phyloP scores from a whole-genome alignment of 2,113 vertebrate species.

The Ptilorrhoa leucosticta region DNA sequence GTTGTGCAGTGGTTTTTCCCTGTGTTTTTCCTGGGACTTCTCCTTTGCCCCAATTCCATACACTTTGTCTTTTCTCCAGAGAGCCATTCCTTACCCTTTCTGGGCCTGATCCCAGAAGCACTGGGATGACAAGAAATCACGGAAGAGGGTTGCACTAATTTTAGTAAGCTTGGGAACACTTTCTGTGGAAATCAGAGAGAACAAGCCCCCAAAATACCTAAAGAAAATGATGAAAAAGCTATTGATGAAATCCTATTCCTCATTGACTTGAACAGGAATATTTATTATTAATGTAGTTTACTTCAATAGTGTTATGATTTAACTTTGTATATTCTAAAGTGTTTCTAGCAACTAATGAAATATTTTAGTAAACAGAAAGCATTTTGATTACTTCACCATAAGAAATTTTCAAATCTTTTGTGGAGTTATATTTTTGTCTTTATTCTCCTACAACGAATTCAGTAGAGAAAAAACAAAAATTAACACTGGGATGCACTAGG shows the following conservation, averaged over 20 bases:
- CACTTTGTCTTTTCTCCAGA: not conserved
- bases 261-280: not conserved
- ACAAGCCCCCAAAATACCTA: not conserved
- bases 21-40: not conserved
- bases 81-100: not conserved
- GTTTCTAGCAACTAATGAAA: not conserved
- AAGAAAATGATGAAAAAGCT: not conserved
- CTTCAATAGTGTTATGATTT: not conserved
- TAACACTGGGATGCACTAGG: not conserved
- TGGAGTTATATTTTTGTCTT: not conserved
- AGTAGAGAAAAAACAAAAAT: not conserved
- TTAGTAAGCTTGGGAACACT: conserved; percentile 5
- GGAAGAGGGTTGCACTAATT: not conserved
- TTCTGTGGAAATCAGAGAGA: not conserved
- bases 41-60: not conserved
- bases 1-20: not conserved
- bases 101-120: conserved; percentile 9
- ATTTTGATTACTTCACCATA: not conserved
- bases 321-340: not conserved
- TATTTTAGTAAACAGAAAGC: not conserved
- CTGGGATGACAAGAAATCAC: not conserved
- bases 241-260: not conserved
- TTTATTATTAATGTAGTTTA: not conserved
- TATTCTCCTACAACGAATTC: not conserved
- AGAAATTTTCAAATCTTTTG: not conserved